phyloP scores from a whole-genome alignment of 1,140 invertebrate genomes.

The Popillia japonica region DNA sequence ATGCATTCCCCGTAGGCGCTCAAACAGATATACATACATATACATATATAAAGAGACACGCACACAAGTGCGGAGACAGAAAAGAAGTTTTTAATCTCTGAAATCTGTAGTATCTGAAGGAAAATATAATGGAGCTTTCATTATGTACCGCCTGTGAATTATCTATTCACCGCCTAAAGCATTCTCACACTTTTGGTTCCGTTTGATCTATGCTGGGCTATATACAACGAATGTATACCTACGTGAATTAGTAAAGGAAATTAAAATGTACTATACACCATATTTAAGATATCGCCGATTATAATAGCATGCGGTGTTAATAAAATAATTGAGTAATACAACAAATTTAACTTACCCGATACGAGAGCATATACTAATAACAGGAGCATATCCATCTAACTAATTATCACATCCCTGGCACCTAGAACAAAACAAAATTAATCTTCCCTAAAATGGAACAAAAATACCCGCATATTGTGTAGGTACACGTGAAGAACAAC shows the following conservation, averaged over 20 bases:
- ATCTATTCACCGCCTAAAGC: slow-evolving; percentile 17
- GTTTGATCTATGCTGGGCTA: neutral
- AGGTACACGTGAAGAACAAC: too few species aligned
- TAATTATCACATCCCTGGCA: slow-evolving; percentile 24
- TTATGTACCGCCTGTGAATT: slow-evolving; percentile 17
- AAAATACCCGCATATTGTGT: neutral
- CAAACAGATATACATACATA: too few species aligned
- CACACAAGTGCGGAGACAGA: slow-evolving; percentile 12
- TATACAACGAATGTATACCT: neutral
- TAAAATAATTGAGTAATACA: neutral
- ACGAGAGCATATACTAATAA: slow-evolving; percentile 8
- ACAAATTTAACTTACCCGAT: slow-evolving; percentile 15
- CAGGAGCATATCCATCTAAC: neutral
- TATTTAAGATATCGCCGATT: too few species aligned
- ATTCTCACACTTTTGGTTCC: neutral
- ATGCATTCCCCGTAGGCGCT: too few species aligned
- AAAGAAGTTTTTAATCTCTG: slow-evolving; percentile 29
- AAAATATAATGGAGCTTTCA: slow-evolving; percentile 25
- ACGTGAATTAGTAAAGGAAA: neutral
- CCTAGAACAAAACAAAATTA: slow-evolving; percentile 21
- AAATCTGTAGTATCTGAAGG: slow-evolving; percentile 21
- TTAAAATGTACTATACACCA: neutral
- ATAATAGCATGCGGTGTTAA: neutral
- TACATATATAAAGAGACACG: too few species aligned
- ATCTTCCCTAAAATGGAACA: neutral